Conservation (phyloP, 2,797 vertebrate genomes). For the Etheostoma nigrum region DNA sequence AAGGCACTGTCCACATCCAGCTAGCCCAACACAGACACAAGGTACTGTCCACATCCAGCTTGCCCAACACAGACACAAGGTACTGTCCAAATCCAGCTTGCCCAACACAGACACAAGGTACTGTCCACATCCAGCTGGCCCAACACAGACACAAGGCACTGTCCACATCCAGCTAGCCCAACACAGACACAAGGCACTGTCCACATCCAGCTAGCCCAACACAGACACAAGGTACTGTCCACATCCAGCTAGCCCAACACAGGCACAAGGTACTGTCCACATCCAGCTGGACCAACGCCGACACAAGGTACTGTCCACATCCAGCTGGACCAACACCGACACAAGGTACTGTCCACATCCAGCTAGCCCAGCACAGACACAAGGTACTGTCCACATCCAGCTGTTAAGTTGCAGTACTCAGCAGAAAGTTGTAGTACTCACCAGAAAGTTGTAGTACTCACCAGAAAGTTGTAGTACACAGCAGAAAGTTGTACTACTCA, state of each 20-base stretch:
- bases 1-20: slow-evolving; percentile 85
- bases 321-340: slow-evolving; percentile 84
- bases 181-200: slow-evolving; percentile 84
- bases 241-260: slow-evolving; percentile 85
- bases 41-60: slow-evolving; percentile 33
- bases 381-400: slow-evolving; percentile 85
- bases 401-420: background rate
- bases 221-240: slow-evolving; percentile 87
- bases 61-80: slow-evolving; percentile 84
- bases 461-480: no score
- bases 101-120: slow-evolving; percentile 89
- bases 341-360: slow-evolving; percentile 86
- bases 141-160: slow-evolving; percentile 88
- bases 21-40: slow-evolving; percentile 89
- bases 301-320: slow-evolving; percentile 87
- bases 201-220: slow-evolving; percentile 85
- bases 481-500: no score
- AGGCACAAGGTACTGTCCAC: slow-evolving; percentile 84
- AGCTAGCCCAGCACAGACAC: slow-evolving; percentile 86
- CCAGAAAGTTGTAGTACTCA: no score
- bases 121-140: slow-evolving; percentile 81
- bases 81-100: slow-evolving; percentile 80
- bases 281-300: slow-evolving; percentile 55
- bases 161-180: no score
- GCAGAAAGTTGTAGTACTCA: no score